Conservation (phyloP, 2,113 vertebrate genomes). For the Orcinus orca region DNA sequence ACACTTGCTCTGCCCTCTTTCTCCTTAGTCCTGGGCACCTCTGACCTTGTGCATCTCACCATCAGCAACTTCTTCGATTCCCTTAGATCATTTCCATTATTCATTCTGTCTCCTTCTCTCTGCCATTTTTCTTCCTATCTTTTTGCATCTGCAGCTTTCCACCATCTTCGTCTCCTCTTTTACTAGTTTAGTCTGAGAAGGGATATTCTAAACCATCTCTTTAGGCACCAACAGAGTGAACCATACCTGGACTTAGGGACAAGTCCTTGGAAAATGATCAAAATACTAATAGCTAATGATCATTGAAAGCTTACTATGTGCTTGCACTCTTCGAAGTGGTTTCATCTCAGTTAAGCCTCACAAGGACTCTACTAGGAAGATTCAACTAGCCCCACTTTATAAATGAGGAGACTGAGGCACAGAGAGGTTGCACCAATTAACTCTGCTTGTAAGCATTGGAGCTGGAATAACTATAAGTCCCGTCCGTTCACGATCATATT, state of each 20-base stretch:
- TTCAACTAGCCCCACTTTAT: neutral
- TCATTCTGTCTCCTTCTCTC: neutral
- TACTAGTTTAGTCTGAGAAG: neutral
- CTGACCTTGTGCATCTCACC: neutral
- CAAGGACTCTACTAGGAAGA: neutral
- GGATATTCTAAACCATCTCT: neutral
- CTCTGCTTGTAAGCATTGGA: neutral
- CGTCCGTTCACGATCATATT: rapidly evolving
- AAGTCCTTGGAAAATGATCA: neutral
- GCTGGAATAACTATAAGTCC: neutral
- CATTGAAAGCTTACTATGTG: neutral
- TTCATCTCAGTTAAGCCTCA: neutral
- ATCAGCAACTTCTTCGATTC: neutral
- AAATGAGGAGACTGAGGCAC: neutral
- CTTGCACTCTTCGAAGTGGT: neutral
- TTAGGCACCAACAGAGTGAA: neutral
- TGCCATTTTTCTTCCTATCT: neutral
- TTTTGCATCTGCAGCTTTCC: neutral
- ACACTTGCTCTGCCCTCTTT: neutral
- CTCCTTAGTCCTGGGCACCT: neutral
- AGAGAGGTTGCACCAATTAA: neutral
- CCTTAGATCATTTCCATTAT: neutral
- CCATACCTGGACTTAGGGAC: neutral
- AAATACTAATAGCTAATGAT: neutral
- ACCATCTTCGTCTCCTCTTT: neutral